Percentiles rank a stretch among this genome's conserved stretches.
Evolutionary conservation across 2,797 vertebrate genomes (phyloP).

Genomic region (Morus bassanus): DNA sequence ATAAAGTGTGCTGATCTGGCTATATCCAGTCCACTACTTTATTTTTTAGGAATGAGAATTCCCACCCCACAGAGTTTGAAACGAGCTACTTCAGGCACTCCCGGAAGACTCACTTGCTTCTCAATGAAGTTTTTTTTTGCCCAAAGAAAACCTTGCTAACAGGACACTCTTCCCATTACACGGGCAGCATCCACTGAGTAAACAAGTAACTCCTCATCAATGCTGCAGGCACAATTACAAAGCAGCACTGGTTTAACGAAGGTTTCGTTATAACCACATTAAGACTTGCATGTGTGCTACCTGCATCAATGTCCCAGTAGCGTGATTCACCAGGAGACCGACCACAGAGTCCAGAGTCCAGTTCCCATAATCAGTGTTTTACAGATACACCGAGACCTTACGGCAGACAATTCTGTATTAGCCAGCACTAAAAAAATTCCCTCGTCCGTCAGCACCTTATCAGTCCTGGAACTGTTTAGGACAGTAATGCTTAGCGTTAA

Average conservation of each 20-base stretch:
- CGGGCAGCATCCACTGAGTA: not conserved
- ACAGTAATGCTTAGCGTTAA: not conserved
- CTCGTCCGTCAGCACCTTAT: not conserved
- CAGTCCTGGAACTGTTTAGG: not conserved
- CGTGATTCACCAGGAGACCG: not conserved
- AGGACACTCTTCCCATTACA: not conserved
- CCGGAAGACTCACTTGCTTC: not conserved
- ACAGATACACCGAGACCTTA: not conserved
- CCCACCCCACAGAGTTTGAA: not conserved
- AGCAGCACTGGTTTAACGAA: not conserved
- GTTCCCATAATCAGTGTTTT: accelerated
- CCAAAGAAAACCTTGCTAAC: not conserved
- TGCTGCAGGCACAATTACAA: not conserved
- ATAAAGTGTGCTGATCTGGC: not conserved
- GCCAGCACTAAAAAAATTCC: not conserved
- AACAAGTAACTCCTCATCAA: not conserved
- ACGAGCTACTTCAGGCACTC: accelerated
- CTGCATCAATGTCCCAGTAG: not conserved
- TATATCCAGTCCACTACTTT: not conserved
- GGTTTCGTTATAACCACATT: not conserved
- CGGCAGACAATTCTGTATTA: not conserved
- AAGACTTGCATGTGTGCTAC: not conserved
- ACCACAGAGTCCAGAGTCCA: not conserved
- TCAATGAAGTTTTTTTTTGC: not conserved
- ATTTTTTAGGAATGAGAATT: not conserved